These are phyloP conservation scores for Stenurella melanura DNA, from an alignment of 2,888 invertebrate genomes.

Conservation along the genomic window DNA sequence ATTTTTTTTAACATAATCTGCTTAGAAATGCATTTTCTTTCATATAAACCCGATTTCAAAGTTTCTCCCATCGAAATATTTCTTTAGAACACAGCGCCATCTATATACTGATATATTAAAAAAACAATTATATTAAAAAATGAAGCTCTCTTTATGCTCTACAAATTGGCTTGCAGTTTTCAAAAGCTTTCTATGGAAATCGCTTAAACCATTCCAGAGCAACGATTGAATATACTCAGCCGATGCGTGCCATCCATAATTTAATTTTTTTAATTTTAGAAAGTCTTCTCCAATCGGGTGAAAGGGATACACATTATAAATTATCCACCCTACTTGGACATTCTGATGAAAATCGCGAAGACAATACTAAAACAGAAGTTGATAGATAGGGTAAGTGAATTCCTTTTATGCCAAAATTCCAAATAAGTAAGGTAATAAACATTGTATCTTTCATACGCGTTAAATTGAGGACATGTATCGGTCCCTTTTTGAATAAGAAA, in stretches of 20 bases:
- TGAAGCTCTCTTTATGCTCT: no score
- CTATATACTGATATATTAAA: no score
- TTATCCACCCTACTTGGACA: constrained; percentile 66
- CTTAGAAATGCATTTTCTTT: no score
- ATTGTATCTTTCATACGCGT: background rate
- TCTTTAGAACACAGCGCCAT: no score
- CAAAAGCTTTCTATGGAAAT: no score
- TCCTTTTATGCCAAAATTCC: background rate
- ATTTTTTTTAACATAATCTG: no score
- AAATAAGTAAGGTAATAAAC: background rate
- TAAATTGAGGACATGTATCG: background rate
- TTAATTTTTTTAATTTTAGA: constrained; percentile 68
- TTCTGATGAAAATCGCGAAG: constrained; percentile 69
- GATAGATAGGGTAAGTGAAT: constrained; percentile 67
- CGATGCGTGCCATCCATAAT: background rate
- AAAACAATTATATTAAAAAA: no score
- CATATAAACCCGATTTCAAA: no score
- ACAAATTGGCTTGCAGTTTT: no score
- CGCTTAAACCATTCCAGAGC: no score
- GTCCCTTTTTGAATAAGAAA: no score
- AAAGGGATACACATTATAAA: constrained; percentile 73
- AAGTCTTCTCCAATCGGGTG: constrained; percentile 72
- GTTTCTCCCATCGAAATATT: no score
- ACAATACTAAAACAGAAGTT: constrained; percentile 72
- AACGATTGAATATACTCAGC: background rate